Evolutionary conservation across 2,888 invertebrate genomes (phyloP).

Genomic region (Dioctria rufipes): DNA sequence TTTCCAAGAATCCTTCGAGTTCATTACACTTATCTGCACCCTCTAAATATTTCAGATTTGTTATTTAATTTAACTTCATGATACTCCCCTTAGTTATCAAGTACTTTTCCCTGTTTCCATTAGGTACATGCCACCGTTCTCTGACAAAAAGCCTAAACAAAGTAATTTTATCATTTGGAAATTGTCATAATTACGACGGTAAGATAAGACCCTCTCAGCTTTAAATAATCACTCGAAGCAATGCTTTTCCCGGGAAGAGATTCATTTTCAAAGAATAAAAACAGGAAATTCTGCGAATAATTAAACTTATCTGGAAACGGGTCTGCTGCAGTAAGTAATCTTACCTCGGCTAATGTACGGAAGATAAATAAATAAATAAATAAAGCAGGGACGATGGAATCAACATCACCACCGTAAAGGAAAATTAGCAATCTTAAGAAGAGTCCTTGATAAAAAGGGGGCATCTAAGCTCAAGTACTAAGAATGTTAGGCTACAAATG

Average conservation of each 20-base stretch:
- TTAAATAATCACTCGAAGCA: conserved; percentile 43
- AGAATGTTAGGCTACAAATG: not conserved
- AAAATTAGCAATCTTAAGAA: conserved; percentile 57
- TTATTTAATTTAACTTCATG: no score
- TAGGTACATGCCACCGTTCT: no score
- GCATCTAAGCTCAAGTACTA: conserved; percentile 16
- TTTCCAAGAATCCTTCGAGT: no score
- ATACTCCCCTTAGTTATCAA: no score
- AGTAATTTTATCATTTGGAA: conserved; percentile 29
- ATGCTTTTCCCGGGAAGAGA: conserved; percentile 35
- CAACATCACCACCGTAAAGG: conserved; percentile 52
- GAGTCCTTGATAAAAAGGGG: conserved; percentile 49
- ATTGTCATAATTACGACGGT: conserved; percentile 45
- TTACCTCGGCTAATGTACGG: conserved; percentile 13
- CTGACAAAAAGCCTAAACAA: conserved; percentile 7
- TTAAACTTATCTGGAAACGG: conserved; percentile 54
- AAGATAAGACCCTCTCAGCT: conserved; percentile 46
- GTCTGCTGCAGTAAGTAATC: conserved; percentile 17
- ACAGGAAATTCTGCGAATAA: conserved; percentile 47
- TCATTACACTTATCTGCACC: no score
- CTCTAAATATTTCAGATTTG: no score
- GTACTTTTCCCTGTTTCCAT: no score
- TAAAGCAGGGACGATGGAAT: conserved; percentile 56
- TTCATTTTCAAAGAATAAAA: conserved; percentile 18
- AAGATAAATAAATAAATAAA: conserved; percentile 38